Evolutionary conservation across 2,797 vertebrate genomes (phyloP).

Genomic region (Arctocebus calabarensis): DNA sequence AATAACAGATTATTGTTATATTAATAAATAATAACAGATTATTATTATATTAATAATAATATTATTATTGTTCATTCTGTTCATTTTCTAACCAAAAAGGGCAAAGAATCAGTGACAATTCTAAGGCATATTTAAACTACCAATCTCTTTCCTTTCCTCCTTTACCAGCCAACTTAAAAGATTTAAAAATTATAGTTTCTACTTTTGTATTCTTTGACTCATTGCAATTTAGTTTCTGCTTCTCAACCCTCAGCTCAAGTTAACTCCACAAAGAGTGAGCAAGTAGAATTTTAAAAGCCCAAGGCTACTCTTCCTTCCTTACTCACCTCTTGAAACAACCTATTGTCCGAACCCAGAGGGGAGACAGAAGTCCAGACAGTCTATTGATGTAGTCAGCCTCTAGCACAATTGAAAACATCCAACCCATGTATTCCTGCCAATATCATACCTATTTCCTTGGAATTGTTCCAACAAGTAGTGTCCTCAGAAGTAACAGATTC

Average conservation of each 20-base stretch:
- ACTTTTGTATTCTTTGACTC: background rate
- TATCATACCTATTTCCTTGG: background rate
- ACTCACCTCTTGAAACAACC: background rate
- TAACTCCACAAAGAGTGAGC: background rate
- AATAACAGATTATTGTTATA: too few relatives aligned
- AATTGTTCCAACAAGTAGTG: background rate
- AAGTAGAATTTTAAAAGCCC: background rate
- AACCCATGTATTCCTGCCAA: background rate
- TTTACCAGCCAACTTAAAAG: background rate
- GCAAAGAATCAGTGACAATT: background rate
- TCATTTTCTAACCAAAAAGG: background rate
- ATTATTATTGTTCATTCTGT: background rate
- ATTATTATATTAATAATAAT: too few relatives aligned
- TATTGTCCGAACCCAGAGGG: background rate
- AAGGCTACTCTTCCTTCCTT: background rate
- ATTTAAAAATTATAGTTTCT: background rate
- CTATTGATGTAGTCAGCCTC: background rate
- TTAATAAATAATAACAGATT: too few relatives aligned
- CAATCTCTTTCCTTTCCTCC: background rate
- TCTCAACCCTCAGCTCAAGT: background rate
- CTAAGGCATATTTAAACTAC: background rate
- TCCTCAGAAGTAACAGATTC: background rate
- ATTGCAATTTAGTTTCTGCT: background rate
- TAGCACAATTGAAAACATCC: background rate
- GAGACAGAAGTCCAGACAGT: background rate